Percentiles rank a stretch among this genome's conserved stretches.
phyloP scores from a whole-genome alignment of 1,140 invertebrate genomes.

The Rhagoletis zephyria region DNA sequence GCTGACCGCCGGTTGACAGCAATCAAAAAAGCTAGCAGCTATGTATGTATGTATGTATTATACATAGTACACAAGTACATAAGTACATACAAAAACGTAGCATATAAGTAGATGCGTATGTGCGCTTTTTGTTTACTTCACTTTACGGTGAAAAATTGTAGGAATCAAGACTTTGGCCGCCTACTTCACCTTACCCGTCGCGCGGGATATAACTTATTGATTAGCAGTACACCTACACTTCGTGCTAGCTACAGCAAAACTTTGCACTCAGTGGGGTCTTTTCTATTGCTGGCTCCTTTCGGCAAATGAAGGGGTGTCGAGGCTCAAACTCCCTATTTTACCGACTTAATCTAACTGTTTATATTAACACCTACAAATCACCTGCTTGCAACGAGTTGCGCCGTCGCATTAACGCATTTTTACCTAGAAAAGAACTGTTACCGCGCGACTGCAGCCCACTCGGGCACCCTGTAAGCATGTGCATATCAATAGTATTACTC shows the following conservation, averaged over 20 bases:
- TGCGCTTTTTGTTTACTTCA: neutral
- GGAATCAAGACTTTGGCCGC: no score
- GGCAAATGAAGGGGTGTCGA: no score
- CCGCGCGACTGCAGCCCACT: conserved; percentile 19
- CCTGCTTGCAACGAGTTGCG: conserved; percentile 35
- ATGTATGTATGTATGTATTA: neutral
- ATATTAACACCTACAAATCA: neutral
- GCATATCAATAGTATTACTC: neutral
- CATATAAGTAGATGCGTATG: neutral
- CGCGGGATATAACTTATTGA: no score
- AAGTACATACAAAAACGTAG: neutral
- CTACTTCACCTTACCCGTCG: no score
- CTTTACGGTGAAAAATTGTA: no score
- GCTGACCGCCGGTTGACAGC: neutral
- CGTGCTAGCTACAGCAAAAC: no score
- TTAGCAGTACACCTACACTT: no score
- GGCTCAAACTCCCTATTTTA: no score
- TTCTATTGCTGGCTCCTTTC: no score
- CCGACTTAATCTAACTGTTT: neutral
- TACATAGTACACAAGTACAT: neutral
- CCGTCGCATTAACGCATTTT: conserved; percentile 3
- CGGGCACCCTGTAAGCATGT: conserved; percentile 19
- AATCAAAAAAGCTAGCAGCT: neutral
- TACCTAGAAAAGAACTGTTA: neutral
- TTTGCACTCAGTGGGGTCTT: no score